Evolutionary conservation across 2,113 vertebrate genomes (phyloP), one percentile per base, ranked within the genome.

Genomic region (Alosa alosa): DNA sequence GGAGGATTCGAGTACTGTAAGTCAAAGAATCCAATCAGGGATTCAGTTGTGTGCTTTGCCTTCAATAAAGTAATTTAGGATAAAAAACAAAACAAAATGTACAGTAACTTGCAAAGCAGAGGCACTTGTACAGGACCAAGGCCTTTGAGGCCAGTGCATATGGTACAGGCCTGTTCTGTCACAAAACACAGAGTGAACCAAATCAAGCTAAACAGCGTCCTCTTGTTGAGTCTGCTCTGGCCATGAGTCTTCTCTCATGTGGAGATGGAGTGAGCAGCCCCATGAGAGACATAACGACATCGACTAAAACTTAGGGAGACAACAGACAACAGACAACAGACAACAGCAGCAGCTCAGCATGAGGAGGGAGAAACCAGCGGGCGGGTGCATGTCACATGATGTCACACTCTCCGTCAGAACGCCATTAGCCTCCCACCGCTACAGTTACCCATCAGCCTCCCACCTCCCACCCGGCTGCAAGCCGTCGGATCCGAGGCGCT

Each of bases 381-480:
- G 9, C 5, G 57, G 57, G 22, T 64, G 57, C 22, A 6, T 78
- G 50, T 49, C 39, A 13, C 47, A 72, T 78, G 22, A 72, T 78
- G 22, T 86, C 31, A 49, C 17, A 17, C 45, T 17, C 25, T 11
- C 82, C 84, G 36, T n/a, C n/a, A n/a, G n/a, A 82, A 89, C 64
- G 31, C 82, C 82, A 85, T n/a, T 82, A 82, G 36, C 64, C 50
- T 25, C 47, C 47, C 15, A 60, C 25, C 39, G 64, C 64, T 64
- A 52, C 49, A 88, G 81, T 82, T 85, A 83, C 47, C 72, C 83
- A 47, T 78, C 84, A 18, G 44, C 60, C 55, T 52, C 82, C 52
- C 84, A 86, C 84, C 88, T 81, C 84, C 72, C 1, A 82, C 84
- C 72, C 82, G 84, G 47, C 75, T 81, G 85, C 39, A 3, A 17